Conservation (phyloP, 2,888 invertebrate genomes). For the Eubasilissa splendida region DNA sequence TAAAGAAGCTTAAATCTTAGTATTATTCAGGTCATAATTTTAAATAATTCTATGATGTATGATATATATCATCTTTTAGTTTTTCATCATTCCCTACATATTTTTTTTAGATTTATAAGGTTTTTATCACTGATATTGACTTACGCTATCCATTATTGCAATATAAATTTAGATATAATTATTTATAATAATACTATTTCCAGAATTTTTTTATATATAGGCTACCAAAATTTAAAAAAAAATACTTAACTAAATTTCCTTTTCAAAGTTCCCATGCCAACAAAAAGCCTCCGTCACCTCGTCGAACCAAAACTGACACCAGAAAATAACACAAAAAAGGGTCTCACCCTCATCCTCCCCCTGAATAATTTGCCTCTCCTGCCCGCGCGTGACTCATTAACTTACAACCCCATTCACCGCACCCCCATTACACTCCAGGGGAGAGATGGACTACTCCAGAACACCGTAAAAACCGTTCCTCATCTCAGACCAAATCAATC, state of each 20-base stretch:
- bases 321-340: constrained; percentile 57
- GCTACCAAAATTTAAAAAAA: neutral
- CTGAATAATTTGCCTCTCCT: constrained; percentile 53
- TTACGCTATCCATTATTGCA: too few species aligned
- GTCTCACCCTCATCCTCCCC: constrained; percentile 37
- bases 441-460: constrained; percentile 31
- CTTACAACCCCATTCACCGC: constrained; percentile 57
- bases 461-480: constrained; percentile 41
- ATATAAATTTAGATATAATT: too few species aligned
- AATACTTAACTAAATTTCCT: constrained; percentile 18
- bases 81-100: too few species aligned
- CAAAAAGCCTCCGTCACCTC: constrained; percentile 49
- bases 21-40: too few species aligned
- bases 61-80: too few species aligned
- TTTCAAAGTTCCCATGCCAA: constrained; percentile 12
- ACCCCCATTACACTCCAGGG: constrained; percentile 41
- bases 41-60: too few species aligned
- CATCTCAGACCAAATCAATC: constrained; percentile 43
- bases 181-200: too few species aligned
- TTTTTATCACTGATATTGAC: too few species aligned
- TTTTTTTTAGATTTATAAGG: too few species aligned
- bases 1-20: too few species aligned
- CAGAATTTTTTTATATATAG: too few species aligned
- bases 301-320: constrained; percentile 57
- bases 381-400: constrained; percentile 58